Evolutionary conservation across 2,888 invertebrate species (phyloP), one percentile per base, ranked within the genome.

Genomic region (Nephrocerus scutellatus): DNA sequence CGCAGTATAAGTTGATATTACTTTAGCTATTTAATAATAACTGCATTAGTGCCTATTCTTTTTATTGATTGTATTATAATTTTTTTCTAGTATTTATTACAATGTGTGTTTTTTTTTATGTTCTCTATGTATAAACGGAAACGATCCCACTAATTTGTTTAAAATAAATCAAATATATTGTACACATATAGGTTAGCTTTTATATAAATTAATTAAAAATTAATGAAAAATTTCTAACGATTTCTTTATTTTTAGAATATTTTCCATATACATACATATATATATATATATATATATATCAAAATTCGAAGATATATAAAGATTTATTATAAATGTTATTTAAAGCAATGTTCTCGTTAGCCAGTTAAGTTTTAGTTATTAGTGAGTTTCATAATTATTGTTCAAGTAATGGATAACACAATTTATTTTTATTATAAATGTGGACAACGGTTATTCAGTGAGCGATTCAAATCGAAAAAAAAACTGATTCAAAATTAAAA

Each of bases 291-390:
- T 29, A 18, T 29, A 5, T 14, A 10, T 14, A 14, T n/a, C 18
- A 16, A 14, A 9, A 14, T 23, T 24, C 30, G 25, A 28, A 14
- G 19, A 24, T 39, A 23, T 23, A 34, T 24, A 18, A 15, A 25
- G 9, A 18, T 10, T 24, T 19, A 18, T 21, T 28, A 13, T 24
- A 25, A 33, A 20, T 21, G 2, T 39, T 26, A 29, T 21, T 22
- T 15, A 15, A 43, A 29, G 35, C 39, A 44, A 47, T 47, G 44
- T 46, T 45, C 45, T 45, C 45, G 41, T 43, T 43, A 45, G 41
- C 39, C 44, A 38, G 32, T 39, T 46, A 47, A 47, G 46, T 47
- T 47, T 31, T 48, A n/a, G n/a, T n/a, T n/a, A n/a, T n/a, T n/a
- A n/a, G n/a, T n/a, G n/a, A n/a, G n/a, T n/a, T n/a, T n/a, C n/a